A percentile compares a stretch with the other conserved stretches of the same genome.
Evolutionary conservation across 2,113 vertebrate genomes (phyloP).

Genomic region (Mormyrus lacerda): DNA sequence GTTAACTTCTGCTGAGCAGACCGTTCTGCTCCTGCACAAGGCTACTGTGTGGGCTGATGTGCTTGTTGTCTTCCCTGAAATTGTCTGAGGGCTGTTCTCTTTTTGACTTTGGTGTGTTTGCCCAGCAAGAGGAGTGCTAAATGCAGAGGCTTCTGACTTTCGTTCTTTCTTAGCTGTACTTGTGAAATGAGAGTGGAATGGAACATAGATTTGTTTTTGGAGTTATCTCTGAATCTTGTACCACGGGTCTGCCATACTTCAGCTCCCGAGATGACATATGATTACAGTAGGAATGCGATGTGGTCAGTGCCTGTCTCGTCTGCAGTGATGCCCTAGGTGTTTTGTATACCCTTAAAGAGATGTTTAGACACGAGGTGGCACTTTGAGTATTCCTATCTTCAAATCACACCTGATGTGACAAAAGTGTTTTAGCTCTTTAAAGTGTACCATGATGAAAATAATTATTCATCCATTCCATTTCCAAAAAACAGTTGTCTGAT

Average conservation of each 20-base stretch:
- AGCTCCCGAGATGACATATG: not conserved
- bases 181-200: constrained; percentile 4
- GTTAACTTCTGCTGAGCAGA: not conserved
- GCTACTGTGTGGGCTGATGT: not conserved
- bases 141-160: not conserved
- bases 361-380: not conserved
- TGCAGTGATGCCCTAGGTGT: not conserved
- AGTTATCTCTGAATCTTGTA: not conserved
- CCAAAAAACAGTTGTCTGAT: not conserved
- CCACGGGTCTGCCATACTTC: not conserved
- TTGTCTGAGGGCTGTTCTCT: not conserved
- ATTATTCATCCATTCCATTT: not conserved
- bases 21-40: not conserved
- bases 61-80: not conserved
- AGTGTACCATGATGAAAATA: not conserved
- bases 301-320: not conserved
- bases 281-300: not conserved
- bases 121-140: not conserved
- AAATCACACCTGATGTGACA: not conserved
- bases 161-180: not conserved
- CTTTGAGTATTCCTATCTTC: not conserved
- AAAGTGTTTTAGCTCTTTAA: not conserved
- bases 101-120: not conserved
- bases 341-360: not conserved
- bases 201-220: not conserved